Evolutionary conservation across 1,140 invertebrate species (phyloP).

Genomic region (Bombyx mandarina): DNA sequence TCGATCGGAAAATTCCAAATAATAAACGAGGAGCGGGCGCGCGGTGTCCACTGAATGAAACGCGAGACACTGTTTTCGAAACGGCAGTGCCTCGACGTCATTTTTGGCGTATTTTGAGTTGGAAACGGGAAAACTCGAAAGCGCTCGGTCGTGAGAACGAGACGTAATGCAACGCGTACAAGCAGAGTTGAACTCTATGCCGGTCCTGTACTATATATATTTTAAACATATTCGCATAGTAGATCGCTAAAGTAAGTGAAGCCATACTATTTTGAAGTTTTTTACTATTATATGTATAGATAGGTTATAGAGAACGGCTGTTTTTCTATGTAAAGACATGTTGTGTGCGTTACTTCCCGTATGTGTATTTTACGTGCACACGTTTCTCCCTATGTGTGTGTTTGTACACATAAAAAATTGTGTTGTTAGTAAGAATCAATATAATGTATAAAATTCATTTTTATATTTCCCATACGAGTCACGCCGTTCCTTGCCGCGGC

Average conservation of each 20-base stretch:
- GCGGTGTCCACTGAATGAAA: slow-evolving; percentile 49
- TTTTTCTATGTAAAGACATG: slow-evolving; percentile 59
- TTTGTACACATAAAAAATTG: slow-evolving; percentile 58
- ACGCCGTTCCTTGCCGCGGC: slow-evolving; percentile 1
- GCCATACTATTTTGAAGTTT: slow-evolving; percentile 68
- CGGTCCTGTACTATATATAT: slow-evolving; percentile 29
- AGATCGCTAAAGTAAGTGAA: slow-evolving; percentile 39
- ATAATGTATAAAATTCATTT: slow-evolving; percentile 64
- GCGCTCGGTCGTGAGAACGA: slow-evolving; percentile 54
- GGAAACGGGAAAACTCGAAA: slow-evolving; percentile 69
- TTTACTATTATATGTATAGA: slow-evolving; percentile 55
- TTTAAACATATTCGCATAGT: slow-evolving; percentile 37
- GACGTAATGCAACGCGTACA: slow-evolving; percentile 26
- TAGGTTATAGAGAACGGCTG: slow-evolving; percentile 54
- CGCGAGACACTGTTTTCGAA: slow-evolving; percentile 68
- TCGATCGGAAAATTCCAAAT: slow-evolving; percentile 65
- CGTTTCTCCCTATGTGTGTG: slow-evolving; percentile 36
- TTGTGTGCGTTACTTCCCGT: slow-evolving; percentile 59
- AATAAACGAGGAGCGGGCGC: slow-evolving; percentile 44
- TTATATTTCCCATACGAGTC: slow-evolving; percentile 38
- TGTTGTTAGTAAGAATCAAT: slow-evolving; percentile 57
- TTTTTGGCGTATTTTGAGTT: slow-evolving; percentile 71
- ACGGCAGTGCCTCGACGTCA: slow-evolving; percentile 61
- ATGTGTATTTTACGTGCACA: slow-evolving; percentile 49
- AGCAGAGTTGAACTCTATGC: slow-evolving; percentile 47